phyloP scores from a whole-genome alignment of 1,140 invertebrate genomes.

The Heliconius hewitsoni region DNA sequence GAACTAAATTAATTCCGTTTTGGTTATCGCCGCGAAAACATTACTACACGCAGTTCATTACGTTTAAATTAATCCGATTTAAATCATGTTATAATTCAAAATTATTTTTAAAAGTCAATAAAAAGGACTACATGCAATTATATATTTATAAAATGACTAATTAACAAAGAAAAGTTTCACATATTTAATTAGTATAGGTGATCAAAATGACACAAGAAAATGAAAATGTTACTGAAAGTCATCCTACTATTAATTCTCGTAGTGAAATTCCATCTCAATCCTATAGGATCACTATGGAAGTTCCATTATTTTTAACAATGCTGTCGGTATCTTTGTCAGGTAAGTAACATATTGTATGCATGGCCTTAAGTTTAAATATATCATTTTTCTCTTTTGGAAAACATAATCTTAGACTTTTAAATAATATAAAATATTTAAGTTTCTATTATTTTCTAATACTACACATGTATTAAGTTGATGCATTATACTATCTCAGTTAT shows the following conservation, averaged over 20 bases:
- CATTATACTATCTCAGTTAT: no score
- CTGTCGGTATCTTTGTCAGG: slow-evolving; percentile 62
- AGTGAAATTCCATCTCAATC: slow-evolving; percentile 51
- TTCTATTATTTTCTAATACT: no score
- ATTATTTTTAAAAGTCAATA: not conserved
- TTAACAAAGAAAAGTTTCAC: not conserved
- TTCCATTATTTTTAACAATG: slow-evolving; percentile 68
- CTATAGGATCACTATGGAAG: slow-evolving; percentile 64
- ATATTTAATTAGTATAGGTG: not conserved
- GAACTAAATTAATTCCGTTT: slow-evolving; percentile 11
- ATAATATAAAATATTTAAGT: no score
- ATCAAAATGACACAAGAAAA: slow-evolving; percentile 58
- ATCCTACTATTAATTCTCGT: slow-evolving; percentile 48
- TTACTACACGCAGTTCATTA: not conserved
- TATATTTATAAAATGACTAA: not conserved
- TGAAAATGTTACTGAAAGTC: slow-evolving; percentile 49
- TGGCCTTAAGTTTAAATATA: not conserved
- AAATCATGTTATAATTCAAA: not conserved
- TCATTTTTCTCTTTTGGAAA: not conserved
- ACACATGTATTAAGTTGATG: no score
- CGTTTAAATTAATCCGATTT: not conserved
- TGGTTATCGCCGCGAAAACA: slow-evolving; percentile 21
- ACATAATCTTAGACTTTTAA: not conserved
- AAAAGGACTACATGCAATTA: not conserved
- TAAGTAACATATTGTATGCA: slow-evolving; percentile 36